Conservation (phyloP, 1,140 invertebrate species). For the Lamellibrachia luymesi region DNA sequence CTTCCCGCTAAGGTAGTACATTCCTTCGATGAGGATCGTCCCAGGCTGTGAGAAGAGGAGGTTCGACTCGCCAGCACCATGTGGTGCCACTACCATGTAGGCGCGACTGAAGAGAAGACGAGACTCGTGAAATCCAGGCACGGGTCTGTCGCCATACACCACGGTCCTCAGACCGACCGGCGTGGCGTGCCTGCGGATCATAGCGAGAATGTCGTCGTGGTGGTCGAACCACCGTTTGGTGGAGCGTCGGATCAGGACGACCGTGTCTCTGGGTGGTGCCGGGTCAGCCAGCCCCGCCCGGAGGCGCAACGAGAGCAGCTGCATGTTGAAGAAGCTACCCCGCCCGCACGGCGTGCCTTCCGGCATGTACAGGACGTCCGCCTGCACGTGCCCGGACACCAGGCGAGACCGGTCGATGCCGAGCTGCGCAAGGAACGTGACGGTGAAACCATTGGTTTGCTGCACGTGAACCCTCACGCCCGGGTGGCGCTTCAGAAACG, state of each 20-base stretch:
- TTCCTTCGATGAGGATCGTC: slow-evolving; percentile 23
- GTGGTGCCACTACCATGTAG: slow-evolving; percentile 22
- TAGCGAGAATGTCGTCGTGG: not conserved
- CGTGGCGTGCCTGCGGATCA: not conserved
- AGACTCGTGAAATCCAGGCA: not conserved
- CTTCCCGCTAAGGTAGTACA: not conserved
- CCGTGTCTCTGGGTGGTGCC: not conserved
- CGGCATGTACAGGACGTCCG: slow-evolving; percentile 14
- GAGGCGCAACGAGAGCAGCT: not conserved
- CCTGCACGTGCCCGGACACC: not conserved
- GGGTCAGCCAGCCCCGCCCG: not conserved
- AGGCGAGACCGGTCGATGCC: slow-evolving; percentile 14
- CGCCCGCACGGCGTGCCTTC: not conserved
- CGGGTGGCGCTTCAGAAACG: slow-evolving; percentile 7
- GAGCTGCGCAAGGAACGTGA: not conserved
- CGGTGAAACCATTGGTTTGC: not conserved
- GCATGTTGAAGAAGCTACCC: not conserved
- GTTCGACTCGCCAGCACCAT: slow-evolving; percentile 25
- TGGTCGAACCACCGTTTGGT: slow-evolving; percentile 11
- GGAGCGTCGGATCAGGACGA: slow-evolving; percentile 18
- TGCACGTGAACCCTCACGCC: slow-evolving; percentile 15
- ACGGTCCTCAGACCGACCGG: slow-evolving; percentile 8
- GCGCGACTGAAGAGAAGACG: slow-evolving; percentile 17
- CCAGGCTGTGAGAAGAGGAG: slow-evolving; percentile 21
- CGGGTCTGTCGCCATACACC: slow-evolving; percentile 21